Base-by-base conservation (phyloP, 2,113 vertebrate species). In the Pandion haliaetus region DNA sequence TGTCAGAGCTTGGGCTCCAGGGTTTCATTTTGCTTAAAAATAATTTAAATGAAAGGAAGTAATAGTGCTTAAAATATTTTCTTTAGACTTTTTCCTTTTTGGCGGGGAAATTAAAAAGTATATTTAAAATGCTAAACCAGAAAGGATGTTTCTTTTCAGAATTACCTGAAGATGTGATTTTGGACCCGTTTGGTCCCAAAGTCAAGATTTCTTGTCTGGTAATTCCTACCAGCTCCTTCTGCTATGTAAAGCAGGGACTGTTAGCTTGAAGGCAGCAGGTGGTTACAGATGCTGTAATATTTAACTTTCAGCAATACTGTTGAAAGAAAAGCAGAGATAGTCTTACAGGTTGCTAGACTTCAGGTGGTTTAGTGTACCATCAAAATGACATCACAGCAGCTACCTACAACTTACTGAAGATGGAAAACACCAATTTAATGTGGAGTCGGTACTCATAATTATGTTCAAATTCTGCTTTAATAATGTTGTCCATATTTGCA, bases 401-500 rank as follows among this genome's bases (percentile, higher is more conserved):
- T 86, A 90, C 52, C 81, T 87, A 26, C 40, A 82, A n/a, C 65
- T 74, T 91, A 57, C 2, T 42, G 70, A 76, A 94, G 84, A 42
- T 31, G 45, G 88, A 91, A 97, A 95, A 49, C 49, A 91, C 73
- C 76, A 66, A 87, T 93, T 89, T 80, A 80, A 40, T 52, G 54
- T 88, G 82, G 77, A 94, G 29, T 47, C 19, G 3, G 59, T 82
- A 58, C 65, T 80, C 44, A 49, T 76, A 91, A 95, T 95, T 67
- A 17, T 54, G 40, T 67, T 91, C 40, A 77, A 96, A 96, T 94
- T 93, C 71, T 34, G 32, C 92, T 93, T 92, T 89, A 90, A 91
- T 96, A 84, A 86, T 65, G 52, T 74, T 90, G 94, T 82, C 89
- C n/a, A 2, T 93, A 82, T 91, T 95, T 94, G 70, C 73, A 95